These are phyloP conservation scores for Procambarus clarkii DNA, from an alignment of 1,140 invertebrate species.

Conservation along the genomic window DNA sequence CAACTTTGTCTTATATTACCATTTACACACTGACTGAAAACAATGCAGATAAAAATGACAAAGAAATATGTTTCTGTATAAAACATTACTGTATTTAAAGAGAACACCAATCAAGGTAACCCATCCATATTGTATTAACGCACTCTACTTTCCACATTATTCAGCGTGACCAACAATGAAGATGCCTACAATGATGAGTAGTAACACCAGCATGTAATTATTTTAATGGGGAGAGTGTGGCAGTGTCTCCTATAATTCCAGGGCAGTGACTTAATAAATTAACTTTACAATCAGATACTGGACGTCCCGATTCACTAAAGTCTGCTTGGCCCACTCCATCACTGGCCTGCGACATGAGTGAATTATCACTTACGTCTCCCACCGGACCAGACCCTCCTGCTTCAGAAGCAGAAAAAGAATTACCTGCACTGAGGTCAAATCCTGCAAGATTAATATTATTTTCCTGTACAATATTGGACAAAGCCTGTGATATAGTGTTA, in stretches of 20 bases:
- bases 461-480: constrained; percentile 73
- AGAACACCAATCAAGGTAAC: constrained; percentile 30
- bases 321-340: constrained; percentile 48
- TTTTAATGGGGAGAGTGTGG: constrained; percentile 59
- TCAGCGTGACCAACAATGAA: neutral
- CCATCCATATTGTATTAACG: neutral
- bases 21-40: constrained; percentile 4
- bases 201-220: constrained; percentile 17
- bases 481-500: constrained; percentile 74
- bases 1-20: constrained; percentile 10
- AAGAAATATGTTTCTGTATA: constrained; percentile 37
- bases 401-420: constrained; percentile 49
- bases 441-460: constrained; percentile 54
- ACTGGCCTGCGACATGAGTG: constrained; percentile 63
- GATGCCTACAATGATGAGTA: neutral
- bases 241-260: constrained; percentile 45
- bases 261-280: constrained; percentile 53
- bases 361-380: constrained; percentile 61
- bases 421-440: constrained; percentile 44
- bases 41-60: neutral
- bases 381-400: constrained; percentile 45
- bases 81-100: neutral
- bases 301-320: constrained; percentile 47
- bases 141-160: neutral
- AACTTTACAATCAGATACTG: constrained; percentile 49